Base-by-base conservation (phyloP, 2,888 invertebrate species). In the Achlya flavicornis region DNA sequence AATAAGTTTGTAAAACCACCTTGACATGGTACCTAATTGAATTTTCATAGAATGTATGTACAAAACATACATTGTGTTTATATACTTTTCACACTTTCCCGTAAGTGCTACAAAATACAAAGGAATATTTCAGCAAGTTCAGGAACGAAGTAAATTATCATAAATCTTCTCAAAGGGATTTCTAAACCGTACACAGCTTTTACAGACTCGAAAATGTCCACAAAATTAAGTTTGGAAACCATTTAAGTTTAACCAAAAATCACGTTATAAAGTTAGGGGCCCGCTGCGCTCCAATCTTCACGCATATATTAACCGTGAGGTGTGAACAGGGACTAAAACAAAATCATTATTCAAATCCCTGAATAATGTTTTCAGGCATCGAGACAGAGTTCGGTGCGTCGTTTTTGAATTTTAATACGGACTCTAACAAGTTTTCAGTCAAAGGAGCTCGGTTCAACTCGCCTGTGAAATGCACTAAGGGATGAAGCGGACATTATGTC, bases 401-500 rank as follows among this genome's bases (percentile, higher is more conserved):
- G 92, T 93, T 93, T 93, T 93, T 93, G 93, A 93, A 93, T 93
- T 93, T 93, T 93, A 93, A 93, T 93, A 93, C 81, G 89, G 80
- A 88, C 87, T 91, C 89, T 93, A 93, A 93, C 93, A 93, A 93
- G 93, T 93, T 93, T 90, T 85, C 87, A 86, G 89, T 92, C 93
- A 93, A 93, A 93, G 93, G 93, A 93, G 86, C 90, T 91, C 88
- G 88, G 87, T 74, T 84, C 78, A 80, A 84, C 85, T 84, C 78
- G 71, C 69, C 62, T 74, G 63, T 66, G 41, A 43, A 48, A 33
- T 5, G 46, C 10, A 68, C 86, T 80, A 66, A 69, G 65, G 85
- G 75, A 83, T 64, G 3, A 61, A 76, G 61, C 62, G 88, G 88
- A 84, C 88, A 63, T 67, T 38, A 14, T 11, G 26, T 62, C 8